These are phyloP conservation scores for Eucidaris tribuloides DNA, from an alignment of 35 echinoderm and acorn worm genomes.

Conservation along the genomic window DNA sequence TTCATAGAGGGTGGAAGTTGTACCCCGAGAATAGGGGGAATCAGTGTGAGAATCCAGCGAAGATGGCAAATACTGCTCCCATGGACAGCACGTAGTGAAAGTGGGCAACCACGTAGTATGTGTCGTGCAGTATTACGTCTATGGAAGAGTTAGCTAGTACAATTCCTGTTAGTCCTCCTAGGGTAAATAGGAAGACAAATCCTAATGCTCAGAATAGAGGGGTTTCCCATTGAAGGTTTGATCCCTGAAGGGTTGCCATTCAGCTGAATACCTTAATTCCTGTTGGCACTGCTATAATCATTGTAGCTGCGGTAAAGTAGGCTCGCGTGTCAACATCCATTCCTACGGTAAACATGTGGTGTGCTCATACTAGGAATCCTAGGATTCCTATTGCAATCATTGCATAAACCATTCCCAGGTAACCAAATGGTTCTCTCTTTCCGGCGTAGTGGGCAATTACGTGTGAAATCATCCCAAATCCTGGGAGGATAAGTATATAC, in stretches of 20 bases:
- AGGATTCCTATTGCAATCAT: conserved; percentile 62
- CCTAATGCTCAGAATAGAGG: conserved; percentile 59
- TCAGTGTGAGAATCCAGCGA: conserved; percentile 75
- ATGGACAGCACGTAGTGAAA: conserved; percentile 81
- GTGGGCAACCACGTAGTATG: conserved; percentile 86
- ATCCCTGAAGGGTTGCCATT: conserved; percentile 68
- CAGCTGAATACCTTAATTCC: conserved; percentile 89
- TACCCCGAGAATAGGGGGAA: conserved; percentile 60
- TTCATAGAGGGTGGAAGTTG: conserved; percentile 31
- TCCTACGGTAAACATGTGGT: conserved; percentile 86
- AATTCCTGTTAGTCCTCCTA: conserved; percentile 80
- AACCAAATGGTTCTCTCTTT: conserved; percentile 77
- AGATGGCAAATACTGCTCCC: conserved; percentile 85
- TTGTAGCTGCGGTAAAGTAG: conserved; percentile 71
- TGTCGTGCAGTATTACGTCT: conserved; percentile 67
- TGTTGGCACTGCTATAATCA: conserved; percentile 80
- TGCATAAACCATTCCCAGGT: conserved; percentile 71
- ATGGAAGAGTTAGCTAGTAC: conserved; percentile 64
- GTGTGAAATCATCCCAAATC: conserved; percentile 79
- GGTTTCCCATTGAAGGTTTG: conserved; percentile 48
- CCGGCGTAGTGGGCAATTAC: conserved; percentile 54
- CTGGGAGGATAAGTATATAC: conserved; percentile 73
- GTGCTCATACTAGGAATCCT: conserved; percentile 78
- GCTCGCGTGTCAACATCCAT: conserved; percentile 80
- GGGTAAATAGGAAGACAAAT: conserved; percentile 77